Conservation (phyloP, 2,113 vertebrate species). For the Siphamia tubifer region DNA sequence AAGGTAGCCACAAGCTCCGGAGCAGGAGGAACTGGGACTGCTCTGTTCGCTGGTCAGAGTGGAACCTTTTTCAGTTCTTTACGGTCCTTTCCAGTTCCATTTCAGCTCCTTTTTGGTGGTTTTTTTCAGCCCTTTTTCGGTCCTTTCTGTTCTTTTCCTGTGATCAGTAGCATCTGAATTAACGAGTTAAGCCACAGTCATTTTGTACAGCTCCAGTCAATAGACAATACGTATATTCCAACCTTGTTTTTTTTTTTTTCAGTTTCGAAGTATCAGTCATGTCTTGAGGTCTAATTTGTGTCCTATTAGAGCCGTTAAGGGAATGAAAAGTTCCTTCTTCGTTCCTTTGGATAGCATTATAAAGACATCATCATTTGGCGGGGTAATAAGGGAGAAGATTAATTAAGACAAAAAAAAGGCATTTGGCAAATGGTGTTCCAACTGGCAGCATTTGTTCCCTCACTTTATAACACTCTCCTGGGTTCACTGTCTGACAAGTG, state of each 20-base stretch:
- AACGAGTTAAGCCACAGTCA: neutral
- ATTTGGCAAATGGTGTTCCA: slow-evolving; percentile 31
- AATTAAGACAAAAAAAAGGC: slow-evolving; percentile 45
- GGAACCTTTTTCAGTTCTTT: no score
- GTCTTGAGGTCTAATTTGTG: no score
- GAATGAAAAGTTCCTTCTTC: slow-evolving; percentile 1
- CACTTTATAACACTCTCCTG: neutral
- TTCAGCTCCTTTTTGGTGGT: no score
- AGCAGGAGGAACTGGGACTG: no score
- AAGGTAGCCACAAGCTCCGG: no score
- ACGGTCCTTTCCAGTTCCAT: no score
- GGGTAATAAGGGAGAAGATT: slow-evolving; percentile 29
- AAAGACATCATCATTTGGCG: slow-evolving; percentile 43
- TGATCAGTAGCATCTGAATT: no score
- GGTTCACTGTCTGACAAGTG: slow-evolving; percentile 4
- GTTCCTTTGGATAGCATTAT: slow-evolving; percentile 7
- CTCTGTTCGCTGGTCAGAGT: no score
- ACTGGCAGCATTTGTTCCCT: slow-evolving; percentile 17
- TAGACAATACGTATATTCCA: no score
- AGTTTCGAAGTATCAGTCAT: neutral
- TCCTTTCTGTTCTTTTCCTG: no score
- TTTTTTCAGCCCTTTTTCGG: no score
- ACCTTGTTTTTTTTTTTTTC: no score
- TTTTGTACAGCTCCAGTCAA: neutral
- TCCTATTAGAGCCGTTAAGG: neutral